phyloP scores from a whole-genome alignment of 2,888 invertebrate species.

The Pheosia gnoma region DNA sequence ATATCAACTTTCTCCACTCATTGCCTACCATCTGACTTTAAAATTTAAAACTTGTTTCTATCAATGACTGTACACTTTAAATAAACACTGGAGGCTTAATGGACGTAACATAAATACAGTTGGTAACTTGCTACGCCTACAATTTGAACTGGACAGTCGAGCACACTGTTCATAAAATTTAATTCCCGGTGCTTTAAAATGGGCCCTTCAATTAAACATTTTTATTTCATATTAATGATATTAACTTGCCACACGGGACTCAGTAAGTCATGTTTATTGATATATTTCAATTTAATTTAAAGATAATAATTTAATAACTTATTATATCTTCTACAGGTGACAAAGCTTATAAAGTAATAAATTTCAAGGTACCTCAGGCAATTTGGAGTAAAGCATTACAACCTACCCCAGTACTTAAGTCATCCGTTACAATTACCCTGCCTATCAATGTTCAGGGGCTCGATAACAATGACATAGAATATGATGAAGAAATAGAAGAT shows the following conservation, averaged over 20 bases:
- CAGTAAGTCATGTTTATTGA: constrained; percentile 41
- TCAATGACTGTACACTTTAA: constrained; percentile 64
- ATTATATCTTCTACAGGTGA: constrained; percentile 6
- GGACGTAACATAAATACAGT: constrained; percentile 74
- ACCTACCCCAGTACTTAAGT: constrained; percentile 70
- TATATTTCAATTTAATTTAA: constrained; percentile 4
- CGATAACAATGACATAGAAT: constrained; percentile 41
- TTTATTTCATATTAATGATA: constrained; percentile 37
- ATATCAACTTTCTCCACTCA: constrained; percentile 69
- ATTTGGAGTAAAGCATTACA: constrained; percentile 69
- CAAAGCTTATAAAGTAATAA: constrained; percentile 57
- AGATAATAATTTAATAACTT: background rate
- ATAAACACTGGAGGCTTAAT: constrained; percentile 61
- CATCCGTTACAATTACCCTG: constrained; percentile 69
- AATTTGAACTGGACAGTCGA: constrained; percentile 64
- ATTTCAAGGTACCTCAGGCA: constrained; percentile 61
- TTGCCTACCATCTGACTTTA: constrained; percentile 52
- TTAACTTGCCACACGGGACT: constrained; percentile 35
- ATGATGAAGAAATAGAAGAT: constrained; percentile 44
- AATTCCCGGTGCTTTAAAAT: constrained; percentile 37
- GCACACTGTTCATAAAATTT: constrained; percentile 42
- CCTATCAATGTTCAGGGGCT: constrained; percentile 70
- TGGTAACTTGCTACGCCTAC: constrained; percentile 61
- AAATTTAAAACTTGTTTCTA: constrained; percentile 81
- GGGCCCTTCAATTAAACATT: constrained; percentile 31